Evolutionary conservation across 2,113 vertebrate genomes (phyloP).

Genomic region (Eretmochelys imbricata): DNA sequence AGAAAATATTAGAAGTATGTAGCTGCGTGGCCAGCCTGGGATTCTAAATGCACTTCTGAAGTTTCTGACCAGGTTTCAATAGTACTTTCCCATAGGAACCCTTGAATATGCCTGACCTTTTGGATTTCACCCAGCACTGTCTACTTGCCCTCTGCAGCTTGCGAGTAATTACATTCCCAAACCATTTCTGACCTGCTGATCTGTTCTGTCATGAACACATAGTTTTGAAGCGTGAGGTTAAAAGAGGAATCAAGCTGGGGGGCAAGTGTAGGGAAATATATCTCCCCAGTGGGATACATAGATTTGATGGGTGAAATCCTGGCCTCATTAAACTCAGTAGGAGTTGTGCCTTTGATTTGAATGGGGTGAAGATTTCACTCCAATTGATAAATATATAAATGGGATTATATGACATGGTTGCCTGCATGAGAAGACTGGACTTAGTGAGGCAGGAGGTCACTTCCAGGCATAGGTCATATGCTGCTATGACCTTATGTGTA

Average conservation of each 20-base stretch:
- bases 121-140: constrained; percentile 13
- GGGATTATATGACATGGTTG: neutral
- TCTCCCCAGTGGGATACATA: neutral
- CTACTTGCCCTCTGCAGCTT: constrained; percentile 23
- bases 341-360: neutral
- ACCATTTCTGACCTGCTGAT: neutral
- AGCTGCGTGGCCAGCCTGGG: neutral
- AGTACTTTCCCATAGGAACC: constrained; percentile 75
- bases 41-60: constrained; percentile 9
- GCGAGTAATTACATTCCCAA: constrained; percentile 47
- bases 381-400: neutral
- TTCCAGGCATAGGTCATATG: neutral
- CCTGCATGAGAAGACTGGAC: neutral
- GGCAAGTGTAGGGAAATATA: neutral
- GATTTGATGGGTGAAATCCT: neutral
- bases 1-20: neutral
- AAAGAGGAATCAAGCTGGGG: neutral
- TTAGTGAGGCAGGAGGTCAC: neutral
- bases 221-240: neutral
- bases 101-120: constrained; percentile 54
- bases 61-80: constrained; percentile 40
- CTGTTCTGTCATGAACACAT: neutral
- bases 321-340: neutral
- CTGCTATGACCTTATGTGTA: neutral
- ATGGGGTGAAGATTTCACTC: neutral